These are phyloP conservation scores for Halcyon badia DNA, from an alignment of 2,797 vertebrate genomes.

Conservation along the genomic window DNA sequence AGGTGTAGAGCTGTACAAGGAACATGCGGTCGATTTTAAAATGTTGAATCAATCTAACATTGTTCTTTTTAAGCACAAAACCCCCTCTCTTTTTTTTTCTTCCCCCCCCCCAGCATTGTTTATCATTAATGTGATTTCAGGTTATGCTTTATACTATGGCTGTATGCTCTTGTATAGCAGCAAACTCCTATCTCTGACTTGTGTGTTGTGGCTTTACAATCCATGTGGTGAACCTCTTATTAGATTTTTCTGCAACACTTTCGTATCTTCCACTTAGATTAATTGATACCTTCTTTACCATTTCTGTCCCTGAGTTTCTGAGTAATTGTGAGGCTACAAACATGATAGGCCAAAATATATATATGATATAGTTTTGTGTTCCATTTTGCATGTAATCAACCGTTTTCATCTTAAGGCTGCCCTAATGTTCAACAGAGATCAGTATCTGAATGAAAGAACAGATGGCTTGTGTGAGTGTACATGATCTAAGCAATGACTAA, in stretches of 20 bases:
- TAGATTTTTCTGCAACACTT: background rate
- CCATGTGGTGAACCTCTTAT: rapidly evolving
- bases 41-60: rapidly evolving
- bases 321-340: background rate
- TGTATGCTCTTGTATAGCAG: background rate
- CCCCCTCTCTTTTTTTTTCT: too few relatives aligned
- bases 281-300: background rate
- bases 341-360: background rate
- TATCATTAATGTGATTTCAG: background rate
- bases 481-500: background rate
- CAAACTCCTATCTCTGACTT: background rate
- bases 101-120: background rate
- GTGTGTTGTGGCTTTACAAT: rapidly evolving
- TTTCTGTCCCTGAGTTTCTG: background rate
- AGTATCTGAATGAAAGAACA: background rate
- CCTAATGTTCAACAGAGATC: background rate
- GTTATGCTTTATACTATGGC: background rate
- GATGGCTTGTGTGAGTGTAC: background rate
- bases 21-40: rapidly evolving
- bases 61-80: background rate
- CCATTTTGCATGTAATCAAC: background rate
- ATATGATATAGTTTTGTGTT: background rate
- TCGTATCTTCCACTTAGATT: background rate
- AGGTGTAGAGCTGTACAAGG: rapidly evolving
- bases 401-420: background rate